A percentile compares a stretch with the other conserved stretches of the same genome.
Conservation (phyloP, 2,113 vertebrate species). For the Ochotona curzoniae region DNA sequence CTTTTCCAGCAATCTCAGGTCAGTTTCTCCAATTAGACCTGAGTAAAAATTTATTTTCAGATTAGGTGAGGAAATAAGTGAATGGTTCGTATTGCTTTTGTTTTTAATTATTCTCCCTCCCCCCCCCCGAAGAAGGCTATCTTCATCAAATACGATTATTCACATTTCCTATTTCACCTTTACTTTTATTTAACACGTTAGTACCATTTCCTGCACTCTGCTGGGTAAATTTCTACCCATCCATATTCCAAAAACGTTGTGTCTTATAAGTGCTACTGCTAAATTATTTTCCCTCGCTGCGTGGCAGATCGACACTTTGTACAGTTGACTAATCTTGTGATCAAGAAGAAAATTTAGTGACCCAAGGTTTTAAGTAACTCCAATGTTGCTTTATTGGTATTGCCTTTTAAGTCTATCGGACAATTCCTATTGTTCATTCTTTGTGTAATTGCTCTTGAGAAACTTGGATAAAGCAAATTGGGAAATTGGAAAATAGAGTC, state of each 20-base stretch:
- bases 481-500: constrained; percentile 52
- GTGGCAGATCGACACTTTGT: background rate
- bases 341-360: background rate
- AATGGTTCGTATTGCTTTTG: background rate
- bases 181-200: background rate
- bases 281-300: constrained; percentile 7
- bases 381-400: constrained; percentile 11
- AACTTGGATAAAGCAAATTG: constrained; percentile 56
- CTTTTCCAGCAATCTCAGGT: constrained; percentile 98
- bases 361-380: background rate
- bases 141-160: background rate
- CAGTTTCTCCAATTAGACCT: constrained; percentile 61
- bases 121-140: background rate
- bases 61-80: background rate
- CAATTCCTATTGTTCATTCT: constrained; percentile 50
- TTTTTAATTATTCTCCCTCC: background rate
- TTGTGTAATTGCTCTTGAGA: constrained; percentile 53
- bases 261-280: background rate
- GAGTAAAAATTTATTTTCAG: background rate
- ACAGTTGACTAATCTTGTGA: constrained; percentile 14
- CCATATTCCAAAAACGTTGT: background rate
- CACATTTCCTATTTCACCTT: constrained; percentile 1
- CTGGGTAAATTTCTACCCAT: background rate
- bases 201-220: background rate
- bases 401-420: constrained; percentile 21